Conservation (phyloP, 2,113 vertebrate genomes). For the Rostratula benghalensis region DNA sequence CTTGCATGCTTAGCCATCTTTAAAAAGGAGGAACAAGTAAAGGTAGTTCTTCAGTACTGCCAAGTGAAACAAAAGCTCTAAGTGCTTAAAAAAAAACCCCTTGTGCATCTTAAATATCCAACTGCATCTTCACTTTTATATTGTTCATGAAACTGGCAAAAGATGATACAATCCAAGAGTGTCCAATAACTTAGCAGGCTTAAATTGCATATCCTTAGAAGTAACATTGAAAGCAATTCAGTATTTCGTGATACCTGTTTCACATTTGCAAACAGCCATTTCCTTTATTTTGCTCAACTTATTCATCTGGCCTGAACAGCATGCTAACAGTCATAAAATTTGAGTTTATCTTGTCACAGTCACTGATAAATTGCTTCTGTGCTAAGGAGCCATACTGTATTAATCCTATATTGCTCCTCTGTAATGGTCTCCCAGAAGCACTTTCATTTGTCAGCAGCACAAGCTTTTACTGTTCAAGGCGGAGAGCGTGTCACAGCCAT, state of each 20-base stretch:
- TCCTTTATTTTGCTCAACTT: not conserved
- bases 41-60: not conserved
- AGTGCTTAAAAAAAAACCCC: not conserved
- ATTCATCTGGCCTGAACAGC: not conserved
- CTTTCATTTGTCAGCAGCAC: not conserved
- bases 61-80: not conserved
- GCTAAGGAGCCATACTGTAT: not conserved
- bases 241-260: not conserved
- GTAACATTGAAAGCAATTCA: not conserved
- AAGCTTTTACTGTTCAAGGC: rapidly evolving
- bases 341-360: not conserved
- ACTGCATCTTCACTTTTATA: not conserved
- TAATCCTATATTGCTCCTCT: not conserved
- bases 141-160: not conserved
- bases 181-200: not conserved
- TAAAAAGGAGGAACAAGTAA: not conserved
- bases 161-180: not conserved
- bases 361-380: not conserved
- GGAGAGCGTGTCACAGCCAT: rapidly evolving
- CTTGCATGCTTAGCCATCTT: not conserved
- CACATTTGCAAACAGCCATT: not conserved
- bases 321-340: not conserved
- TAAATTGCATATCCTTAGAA: not conserved
- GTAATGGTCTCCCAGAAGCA: not conserved
- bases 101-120: not conserved